Evolutionary conservation across 2,797 vertebrate genomes (phyloP), one percentile per base, ranked within the genome.

Genomic region (Gallirallus australis): DNA sequence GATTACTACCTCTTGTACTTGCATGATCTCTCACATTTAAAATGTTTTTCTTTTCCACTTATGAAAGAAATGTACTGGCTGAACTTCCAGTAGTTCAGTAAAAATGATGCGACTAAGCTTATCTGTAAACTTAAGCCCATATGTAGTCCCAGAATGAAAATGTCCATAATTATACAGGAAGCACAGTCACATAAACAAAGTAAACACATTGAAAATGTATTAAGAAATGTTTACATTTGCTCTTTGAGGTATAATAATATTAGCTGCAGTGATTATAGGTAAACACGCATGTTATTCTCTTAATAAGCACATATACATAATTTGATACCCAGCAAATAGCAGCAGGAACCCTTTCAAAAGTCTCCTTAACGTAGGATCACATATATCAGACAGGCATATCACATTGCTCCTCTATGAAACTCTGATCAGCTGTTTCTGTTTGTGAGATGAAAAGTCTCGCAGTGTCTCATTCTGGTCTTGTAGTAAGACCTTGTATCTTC

Each of bases 151-250:
- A 4, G 24, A 33, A 82, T 83, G 53, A 95, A 92, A 89, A 93
- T 85, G 24, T 5, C 54, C 25, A 25, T 87, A 82, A 94, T 86
- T 80, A 93, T 47, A 93, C 27, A 93, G 92, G 84, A 95, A 95
- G 37, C 68, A 54, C 37, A 71, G 57, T 81, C 84, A 91, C 59
- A 78, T 82, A 91, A 89, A 84, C 54, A 83, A 88, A 82, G 80
- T 82, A 82, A 94, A 85, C 53, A 87, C 35, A 42, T 18, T 66
- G 86, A 83, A 95, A 93, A 92, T 54, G 7, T 71, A 81, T 71
- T 89, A 75, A 80, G 71, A 94, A 94, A 89, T 69, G 71, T 83
- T 96, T 93, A 71, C 75, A 71, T 89, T 75, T 94, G 56, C 53
- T 82, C 68, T 89, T 94, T 54, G 40, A 96, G 69, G 50, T 72